Base-by-base conservation (phyloP, 2,797 vertebrate genomes). In the Typhlichthys subterraneus region DNA sequence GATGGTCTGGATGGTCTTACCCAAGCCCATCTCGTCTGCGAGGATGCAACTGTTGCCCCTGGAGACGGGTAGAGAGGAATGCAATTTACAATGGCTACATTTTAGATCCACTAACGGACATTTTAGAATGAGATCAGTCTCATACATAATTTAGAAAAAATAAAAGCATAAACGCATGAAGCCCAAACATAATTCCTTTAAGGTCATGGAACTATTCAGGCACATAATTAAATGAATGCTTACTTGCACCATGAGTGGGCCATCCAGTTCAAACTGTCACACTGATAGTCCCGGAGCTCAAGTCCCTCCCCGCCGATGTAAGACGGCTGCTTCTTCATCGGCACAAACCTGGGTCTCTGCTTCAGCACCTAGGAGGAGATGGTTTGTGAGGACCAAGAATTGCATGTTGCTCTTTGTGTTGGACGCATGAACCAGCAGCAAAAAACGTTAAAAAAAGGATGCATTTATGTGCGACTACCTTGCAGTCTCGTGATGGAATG, bases 171-270 rank as follows among this genome's bases (percentile, higher is more conserved):
- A 29, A 29, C 23, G 4, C 48, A 14, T 49, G 12, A 11, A 11
- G 1, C 14, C 8, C 48, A 13, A 13, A 14, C 49, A 15, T 5
- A 51, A 51, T 51, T 14, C 3, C 17, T 15, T 42, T 42, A 51
- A 51, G 49, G 9, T 14, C 15, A 23, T 2, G 17, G 6, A 17
- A 52, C 9, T 52, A 23, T 23, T 52, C n/a, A 9, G 17, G 3
- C 17, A 52, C 19, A 17, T 9, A 1, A 62, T 14, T 13, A 13
- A 19, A 1, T 14, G 15, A 29, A 33, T 11, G 87, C 97, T 72
- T 95, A 99, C 98, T 98, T 99, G 98, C 96, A 98, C 97, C 98
- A 99, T 5, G 98, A 99, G 77, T 99, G 98, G 69, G 96, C 97
- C 91, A 99, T 95, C 97, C 97, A 99, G 76, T 99, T 99, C 80